Evolutionary conservation across 37 sponge, comb jelly and placozoan genomes (phyloP).

Genomic region (Halisarca cf. caerulea): DNA sequence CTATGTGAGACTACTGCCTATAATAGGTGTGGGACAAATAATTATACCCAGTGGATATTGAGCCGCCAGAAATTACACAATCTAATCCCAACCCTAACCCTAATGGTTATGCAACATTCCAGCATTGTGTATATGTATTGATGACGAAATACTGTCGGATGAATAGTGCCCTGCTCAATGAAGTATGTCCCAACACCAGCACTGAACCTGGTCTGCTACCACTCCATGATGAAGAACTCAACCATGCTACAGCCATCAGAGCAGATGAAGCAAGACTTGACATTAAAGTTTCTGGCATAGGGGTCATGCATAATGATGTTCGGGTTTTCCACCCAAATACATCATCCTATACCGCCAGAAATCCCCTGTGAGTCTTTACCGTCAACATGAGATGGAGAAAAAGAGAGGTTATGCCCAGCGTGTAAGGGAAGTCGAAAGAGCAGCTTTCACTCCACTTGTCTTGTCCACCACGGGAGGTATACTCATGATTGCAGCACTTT

Average conservation of each 20-base stretch:
- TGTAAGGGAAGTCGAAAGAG: constrained; percentile 11
- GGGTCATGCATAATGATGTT: neutral
- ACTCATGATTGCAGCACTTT: neutral
- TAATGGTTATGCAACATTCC: no score
- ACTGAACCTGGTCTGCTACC: neutral
- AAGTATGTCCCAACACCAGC: neutral
- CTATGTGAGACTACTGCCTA: no score
- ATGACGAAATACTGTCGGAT: no score
- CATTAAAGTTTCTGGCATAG: neutral
- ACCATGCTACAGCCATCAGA: neutral
- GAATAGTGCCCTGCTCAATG: neutral
- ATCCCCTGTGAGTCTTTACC: neutral
- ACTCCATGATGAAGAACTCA: neutral
- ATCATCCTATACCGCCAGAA: constrained; percentile 3
- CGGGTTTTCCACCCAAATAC: constrained; percentile 10
- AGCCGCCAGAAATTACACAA: no score
- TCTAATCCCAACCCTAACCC: no score
- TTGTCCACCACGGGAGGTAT: neutral
- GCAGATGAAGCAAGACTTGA: constrained; percentile 3
- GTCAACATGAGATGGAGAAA: neutral
- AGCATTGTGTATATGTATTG: no score
- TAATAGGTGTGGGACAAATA: no score
- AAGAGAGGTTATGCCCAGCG: neutral
- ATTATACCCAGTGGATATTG: no score
- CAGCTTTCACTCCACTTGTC: neutral